Conservation (phyloP, 2,113 vertebrate species). For the Erythrolamprus reginae region DNA sequence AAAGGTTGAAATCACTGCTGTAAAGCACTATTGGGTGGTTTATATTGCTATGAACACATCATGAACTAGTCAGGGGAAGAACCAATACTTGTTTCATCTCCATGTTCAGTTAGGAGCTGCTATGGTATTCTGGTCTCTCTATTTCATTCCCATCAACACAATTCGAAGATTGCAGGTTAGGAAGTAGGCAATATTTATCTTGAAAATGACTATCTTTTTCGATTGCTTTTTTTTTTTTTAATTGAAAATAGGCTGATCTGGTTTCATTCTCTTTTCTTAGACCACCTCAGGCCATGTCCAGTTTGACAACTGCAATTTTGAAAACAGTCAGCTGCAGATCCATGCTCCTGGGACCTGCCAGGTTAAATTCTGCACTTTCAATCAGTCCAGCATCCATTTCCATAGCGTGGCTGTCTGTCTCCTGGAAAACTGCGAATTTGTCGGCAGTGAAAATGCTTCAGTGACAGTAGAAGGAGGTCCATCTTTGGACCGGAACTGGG, state of each 20-base stretch:
- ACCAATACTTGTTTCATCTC: not conserved
- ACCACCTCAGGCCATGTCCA: conserved; percentile 86
- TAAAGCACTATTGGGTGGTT: not conserved
- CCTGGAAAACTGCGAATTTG: conserved; percentile 88
- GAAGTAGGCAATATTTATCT: not conserved
- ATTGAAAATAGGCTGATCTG: not conserved
- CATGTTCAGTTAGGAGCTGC: not conserved
- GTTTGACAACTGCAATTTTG: conserved; percentile 87
- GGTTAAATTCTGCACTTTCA: conserved; percentile 88
- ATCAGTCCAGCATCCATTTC: conserved; percentile 80
- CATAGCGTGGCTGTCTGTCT: conserved; percentile 78
- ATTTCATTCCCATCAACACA: not conserved
- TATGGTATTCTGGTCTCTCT: not conserved
- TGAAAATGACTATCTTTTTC: not conserved
- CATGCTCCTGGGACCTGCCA: conserved; percentile 84
- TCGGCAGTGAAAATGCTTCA: conserved; percentile 82
- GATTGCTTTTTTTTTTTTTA: not conserved
- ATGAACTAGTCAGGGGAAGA: not conserved
- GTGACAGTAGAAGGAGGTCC: conserved; percentile 85
- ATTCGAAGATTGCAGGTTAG: not conserved
- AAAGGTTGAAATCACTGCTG: too few species aligned
- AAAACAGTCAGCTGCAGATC: conserved; percentile 85
- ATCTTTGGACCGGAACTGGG: conserved; percentile 85
- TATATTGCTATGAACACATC: not conserved
- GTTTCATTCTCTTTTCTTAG: conserved; percentile 57